Base-by-base conservation (phyloP, 2,888 invertebrate species). In the Tetranychus piercei region DNA sequence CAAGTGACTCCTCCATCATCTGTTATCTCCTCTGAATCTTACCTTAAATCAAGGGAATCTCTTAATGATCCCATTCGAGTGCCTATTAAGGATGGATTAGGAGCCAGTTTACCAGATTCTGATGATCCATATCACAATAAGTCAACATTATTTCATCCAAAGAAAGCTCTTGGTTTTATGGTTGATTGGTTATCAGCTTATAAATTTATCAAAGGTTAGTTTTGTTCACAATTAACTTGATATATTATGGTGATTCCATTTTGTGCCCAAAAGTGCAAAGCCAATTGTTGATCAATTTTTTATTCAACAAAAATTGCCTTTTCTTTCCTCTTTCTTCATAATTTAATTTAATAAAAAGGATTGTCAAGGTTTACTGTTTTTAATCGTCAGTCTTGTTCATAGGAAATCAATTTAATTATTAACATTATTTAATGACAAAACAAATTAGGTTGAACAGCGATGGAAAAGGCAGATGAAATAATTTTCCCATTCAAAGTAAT, bases 111-210 rank as follows among this genome's bases (percentile, higher is more conserved):
- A 71, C 15, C 34, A 2, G 74, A 74, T 23, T 64, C 44, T 64
- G 55, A 74, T 34, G 72, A 72, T 22, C 55, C 55, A 55, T 55
- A 55, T 55, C 55, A 55, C 15, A 76, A 76, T 65, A 74, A 74
- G 34, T 74, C 73, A n/a, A 22, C 55, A 9, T 44, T 76, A 11
- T 18, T 73, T 65, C 65, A 74, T 23, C 73, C 74, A 20, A 73
- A 76, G 75, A 77, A 76, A 45, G 78, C 86, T 80, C 85, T 87
- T 82, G 87, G 87, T 80, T 88, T 88, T 84, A 83, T 88, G 82
- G 86, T 86, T 78, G 87, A 88, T 81, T 88, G 88, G 88, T 87
- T 88, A 81, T 85, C 86, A 82, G 86, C 87, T 79, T 88, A 87
- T 84, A 85, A 85, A 79, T 88, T 87, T 81, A 84, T 88, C 79